A percentile compares a stretch with the other conserved stretches of the same genome.
These are phyloP conservation scores for Clarias macrocephalus DNA, from an alignment of 2,113 vertebrate species.

Conservation along the genomic window DNA sequence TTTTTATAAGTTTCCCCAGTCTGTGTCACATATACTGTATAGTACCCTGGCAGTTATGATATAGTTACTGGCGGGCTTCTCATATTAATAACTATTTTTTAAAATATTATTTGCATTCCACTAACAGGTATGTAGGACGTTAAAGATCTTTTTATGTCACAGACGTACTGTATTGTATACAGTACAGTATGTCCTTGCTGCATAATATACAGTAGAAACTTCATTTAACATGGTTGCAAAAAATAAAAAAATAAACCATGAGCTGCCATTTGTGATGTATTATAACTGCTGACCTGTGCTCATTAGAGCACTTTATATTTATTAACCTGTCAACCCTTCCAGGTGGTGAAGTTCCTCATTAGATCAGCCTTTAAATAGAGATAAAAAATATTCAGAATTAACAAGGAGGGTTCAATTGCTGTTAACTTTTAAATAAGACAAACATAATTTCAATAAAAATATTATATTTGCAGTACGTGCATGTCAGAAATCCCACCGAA, in stretches of 20 bases:
- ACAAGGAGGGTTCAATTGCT: too few relatives aligned
- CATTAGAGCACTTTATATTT: slow-evolving; percentile 20
- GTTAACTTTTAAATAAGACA: background rate
- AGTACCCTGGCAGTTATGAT: background rate
- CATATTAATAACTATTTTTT: background rate
- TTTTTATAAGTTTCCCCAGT: background rate
- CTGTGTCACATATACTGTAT: too few relatives aligned
- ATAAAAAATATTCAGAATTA: background rate
- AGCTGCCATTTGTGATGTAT: slow-evolving; percentile 5
- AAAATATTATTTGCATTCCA: too few relatives aligned
- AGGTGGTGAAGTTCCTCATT: slow-evolving; percentile 24
- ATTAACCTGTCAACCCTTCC: slow-evolving; percentile 14
- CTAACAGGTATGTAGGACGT: background rate
- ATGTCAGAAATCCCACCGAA: too few relatives aligned
- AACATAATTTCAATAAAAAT: background rate
- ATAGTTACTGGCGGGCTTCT: background rate
- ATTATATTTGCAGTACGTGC: too few relatives aligned
- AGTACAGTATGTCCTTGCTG: background rate
- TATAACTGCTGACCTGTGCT: background rate
- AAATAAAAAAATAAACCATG: background rate
- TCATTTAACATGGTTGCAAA: slow-evolving; percentile 36
- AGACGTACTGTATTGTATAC: background rate
- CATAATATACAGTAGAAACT: background rate
- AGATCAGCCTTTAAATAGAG: background rate
- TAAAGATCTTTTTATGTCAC: background rate